Evolutionary conservation across 2,797 vertebrate species (phyloP).

Genomic region (Sphenopsis melanotis): DNA sequence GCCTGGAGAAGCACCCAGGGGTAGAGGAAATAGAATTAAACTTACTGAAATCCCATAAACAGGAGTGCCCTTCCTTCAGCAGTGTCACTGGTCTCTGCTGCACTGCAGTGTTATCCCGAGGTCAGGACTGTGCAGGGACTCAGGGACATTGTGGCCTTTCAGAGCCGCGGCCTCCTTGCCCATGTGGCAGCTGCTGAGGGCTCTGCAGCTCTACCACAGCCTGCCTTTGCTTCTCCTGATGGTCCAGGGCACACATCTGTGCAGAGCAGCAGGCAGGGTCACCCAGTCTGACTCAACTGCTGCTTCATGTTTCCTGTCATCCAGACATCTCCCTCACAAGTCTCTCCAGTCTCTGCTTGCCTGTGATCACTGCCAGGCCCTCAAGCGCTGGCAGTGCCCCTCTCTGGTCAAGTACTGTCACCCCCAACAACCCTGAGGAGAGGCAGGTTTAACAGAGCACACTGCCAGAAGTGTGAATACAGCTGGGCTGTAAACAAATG

Average conservation of each 20-base stretch:
- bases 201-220: neutral
- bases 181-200: neutral
- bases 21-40: neutral
- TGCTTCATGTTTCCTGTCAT: neutral
- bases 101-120: neutral
- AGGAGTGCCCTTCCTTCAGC: neutral
- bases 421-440: neutral
- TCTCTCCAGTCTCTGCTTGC: neutral
- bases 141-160: neutral
- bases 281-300: neutral
- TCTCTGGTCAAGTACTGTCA: neutral
- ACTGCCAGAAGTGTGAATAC: neutral
- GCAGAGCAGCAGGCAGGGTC: neutral
- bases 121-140: neutral
- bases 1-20: accelerated
- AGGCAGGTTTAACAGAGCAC: neutral
- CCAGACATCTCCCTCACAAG: neutral
- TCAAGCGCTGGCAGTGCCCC: neutral
- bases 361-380: neutral
- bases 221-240: neutral
- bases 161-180: accelerated
- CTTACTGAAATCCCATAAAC: neutral
- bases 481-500: neutral
- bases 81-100: neutral
- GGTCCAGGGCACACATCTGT: neutral